Conservation (phyloP, 2,888 invertebrate genomes). For the Acleris literana region DNA sequence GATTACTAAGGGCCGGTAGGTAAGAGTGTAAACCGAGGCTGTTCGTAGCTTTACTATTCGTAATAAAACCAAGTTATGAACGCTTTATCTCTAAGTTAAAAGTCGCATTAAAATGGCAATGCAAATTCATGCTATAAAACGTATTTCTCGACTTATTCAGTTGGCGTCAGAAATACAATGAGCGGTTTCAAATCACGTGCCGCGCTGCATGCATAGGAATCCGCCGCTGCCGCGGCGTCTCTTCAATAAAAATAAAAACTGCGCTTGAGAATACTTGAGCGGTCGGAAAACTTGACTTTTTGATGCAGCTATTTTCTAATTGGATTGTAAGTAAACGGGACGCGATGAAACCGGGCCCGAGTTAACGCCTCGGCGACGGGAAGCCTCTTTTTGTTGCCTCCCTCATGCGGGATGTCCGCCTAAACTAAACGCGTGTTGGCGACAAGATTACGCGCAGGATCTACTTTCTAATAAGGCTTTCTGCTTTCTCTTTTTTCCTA, state of each 20-base stretch:
- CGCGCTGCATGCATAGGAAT: conserved; percentile 15
- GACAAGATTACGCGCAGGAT: conserved; percentile 12
- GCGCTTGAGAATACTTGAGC: conserved; percentile 9
- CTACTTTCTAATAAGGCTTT: conserved; percentile 9
- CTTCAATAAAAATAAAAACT: conserved; percentile 17
- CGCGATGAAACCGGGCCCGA: conserved; percentile 14
- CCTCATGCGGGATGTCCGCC: conserved; percentile 23
- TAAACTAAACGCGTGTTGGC: conserved; percentile 36
- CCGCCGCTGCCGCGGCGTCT: neutral
- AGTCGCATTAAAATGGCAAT: neutral
- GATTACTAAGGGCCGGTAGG: conserved; percentile 19
- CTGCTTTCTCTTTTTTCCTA: neutral
- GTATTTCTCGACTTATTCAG: conserved; percentile 1
- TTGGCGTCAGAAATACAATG: conserved; percentile 11
- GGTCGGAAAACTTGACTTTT: neutral
- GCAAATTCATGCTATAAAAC: conserved; percentile 2
- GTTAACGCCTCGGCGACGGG: conserved; percentile 40
- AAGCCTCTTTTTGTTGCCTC: conserved; percentile 44
- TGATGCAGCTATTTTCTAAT: conserved; percentile 2
- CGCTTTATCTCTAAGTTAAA: neutral
- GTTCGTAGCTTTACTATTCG: neutral
- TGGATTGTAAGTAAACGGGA: conserved; percentile 18
- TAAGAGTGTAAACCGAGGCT: conserved; percentile 8
- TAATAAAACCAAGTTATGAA: neutral
- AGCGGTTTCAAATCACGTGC: conserved; percentile 15